These are phyloP conservation scores for Tragulus kanchil DNA, from an alignment of 2,113 vertebrate species.

Conservation along the genomic window DNA sequence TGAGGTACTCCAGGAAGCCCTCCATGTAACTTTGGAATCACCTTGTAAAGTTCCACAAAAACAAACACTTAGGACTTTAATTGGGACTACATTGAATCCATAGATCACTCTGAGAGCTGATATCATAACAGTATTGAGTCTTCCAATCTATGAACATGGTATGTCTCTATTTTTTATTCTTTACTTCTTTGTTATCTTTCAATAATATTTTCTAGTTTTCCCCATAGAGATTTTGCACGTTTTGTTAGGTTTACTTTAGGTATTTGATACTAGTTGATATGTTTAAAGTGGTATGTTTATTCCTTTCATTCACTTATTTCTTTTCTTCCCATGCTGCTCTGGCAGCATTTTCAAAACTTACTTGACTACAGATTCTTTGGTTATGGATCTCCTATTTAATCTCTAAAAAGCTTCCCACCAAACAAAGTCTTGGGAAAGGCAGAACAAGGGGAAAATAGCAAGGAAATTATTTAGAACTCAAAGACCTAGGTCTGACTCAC, in stretches of 20 bases:
- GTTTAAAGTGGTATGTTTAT: constrained; percentile 38
- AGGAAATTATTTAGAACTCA: background rate
- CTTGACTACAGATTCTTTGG: background rate
- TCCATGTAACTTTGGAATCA: background rate
- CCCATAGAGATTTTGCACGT: background rate
- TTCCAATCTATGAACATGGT: background rate
- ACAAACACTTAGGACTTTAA: background rate
- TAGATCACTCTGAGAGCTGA: background rate
- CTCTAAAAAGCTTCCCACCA: background rate
- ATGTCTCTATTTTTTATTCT: background rate
- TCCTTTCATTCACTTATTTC: constrained; percentile 19
- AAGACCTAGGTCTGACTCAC: background rate
- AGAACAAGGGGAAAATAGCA: background rate
- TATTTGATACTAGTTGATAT: constrained; percentile 21
- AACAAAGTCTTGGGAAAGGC: background rate
- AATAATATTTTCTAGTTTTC: constrained; percentile 25
- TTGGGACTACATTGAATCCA: background rate
- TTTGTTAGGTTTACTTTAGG: constrained; percentile 39
- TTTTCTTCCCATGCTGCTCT: background rate
- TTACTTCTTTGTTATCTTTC: constrained; percentile 28
- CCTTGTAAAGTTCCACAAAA: background rate
- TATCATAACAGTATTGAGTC: background rate
- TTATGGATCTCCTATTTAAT: background rate
- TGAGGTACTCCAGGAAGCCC: too few species aligned
- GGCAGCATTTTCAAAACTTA: background rate